Evolutionary conservation across 2,888 invertebrate genomes (phyloP), one percentile per base, ranked within the genome.

Genomic region (Patella depressa): DNA sequence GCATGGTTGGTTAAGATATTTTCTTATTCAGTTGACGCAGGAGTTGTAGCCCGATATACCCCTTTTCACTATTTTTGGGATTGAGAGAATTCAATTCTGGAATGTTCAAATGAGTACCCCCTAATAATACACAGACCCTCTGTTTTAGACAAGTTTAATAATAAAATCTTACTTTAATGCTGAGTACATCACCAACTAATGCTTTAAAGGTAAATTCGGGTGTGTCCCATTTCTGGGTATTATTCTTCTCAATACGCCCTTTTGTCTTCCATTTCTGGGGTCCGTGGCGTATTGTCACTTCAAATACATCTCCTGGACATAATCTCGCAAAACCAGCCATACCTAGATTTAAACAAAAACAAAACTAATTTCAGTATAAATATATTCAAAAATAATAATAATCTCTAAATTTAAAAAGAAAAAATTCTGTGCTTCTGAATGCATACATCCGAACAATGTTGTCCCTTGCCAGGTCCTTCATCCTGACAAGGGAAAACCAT

Each of bases 301-400:
- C 93, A 90, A 93, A 94, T 53, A 93, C 92, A 87, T 94, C 94
- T 3, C 94, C 94, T 2, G 93, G 92, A 85, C 93, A 93, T 57
- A 94, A 90, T 9, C 94, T 91, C 7, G 94, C 93, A 89, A 94
- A 94, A 15, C 94, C 94, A 82, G 93, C 93, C 83, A 94, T 93
- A 53, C 93, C 93, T 93, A 81, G 7, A 74, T 69, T 11, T 14
- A 19, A 45, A 45, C 45, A 34, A 24, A 15, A 12, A 72, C n/a
- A 75, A 19, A 71, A 75, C 72, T n/a, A n/a, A 72, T 55, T 29
- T 19, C 24, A 12, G 29, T 15, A 55, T 55, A 19, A 73, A 34
- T 54, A 34, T 54, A 14, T 19, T 53, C 65, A 34, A 34, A 34
- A 34, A 5, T 34, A 34, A 5, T 3, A 34, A 34, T 34, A 34